Base-by-base conservation (phyloP, 1,140 invertebrate genomes). In the Ylistrum balloti region DNA sequence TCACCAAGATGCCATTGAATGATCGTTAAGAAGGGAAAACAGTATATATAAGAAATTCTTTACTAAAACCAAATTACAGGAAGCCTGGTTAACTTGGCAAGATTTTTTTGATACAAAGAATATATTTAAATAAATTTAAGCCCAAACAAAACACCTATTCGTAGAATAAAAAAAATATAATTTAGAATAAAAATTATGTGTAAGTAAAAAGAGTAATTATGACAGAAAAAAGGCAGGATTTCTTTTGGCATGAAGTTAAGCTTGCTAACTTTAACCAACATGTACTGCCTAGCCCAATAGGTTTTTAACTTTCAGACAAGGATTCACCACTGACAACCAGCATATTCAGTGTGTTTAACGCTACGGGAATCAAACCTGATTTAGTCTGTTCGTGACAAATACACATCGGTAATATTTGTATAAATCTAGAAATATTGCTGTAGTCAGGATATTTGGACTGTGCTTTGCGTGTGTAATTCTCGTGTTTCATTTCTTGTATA, bases 331-430 rank as follows among this genome's bases (percentile, higher is more conserved):
- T 9, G n/a, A n/a, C 22, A 28, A 28, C 22, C 56, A n/a, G 5
- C 9, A 3, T 28, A 22, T n/a, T 28, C n/a, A 28, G 56, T 74
- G 56, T 28, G 56, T 74, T 74, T 74, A 28, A 28, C 56, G 22
- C 22, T 74, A 74, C 56, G 56, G 56, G 56, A 74, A 74, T 28
- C 20, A 74, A 74, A n/a, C 5, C 28, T 28, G 56, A 74, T 74
- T 28, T n/a, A 74, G 22, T 74, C 56, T 17, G 56, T 74, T 74
- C 56, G 56, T 74, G 56, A 74, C 56, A n/a, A 74, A 74, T 28
- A 28, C 22, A 3, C 56, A 74, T 74, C 56, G 22, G 56, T 74
- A 28, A 74, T 28, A 74, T 74, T 74, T 74, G 56, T 74, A 74
- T 74, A 74, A 74, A 74, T 74, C 56, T 74, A 28, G 56, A 74